Base-by-base conservation (phyloP, 2,888 invertebrate genomes). In the Trachelus stipa region DNA sequence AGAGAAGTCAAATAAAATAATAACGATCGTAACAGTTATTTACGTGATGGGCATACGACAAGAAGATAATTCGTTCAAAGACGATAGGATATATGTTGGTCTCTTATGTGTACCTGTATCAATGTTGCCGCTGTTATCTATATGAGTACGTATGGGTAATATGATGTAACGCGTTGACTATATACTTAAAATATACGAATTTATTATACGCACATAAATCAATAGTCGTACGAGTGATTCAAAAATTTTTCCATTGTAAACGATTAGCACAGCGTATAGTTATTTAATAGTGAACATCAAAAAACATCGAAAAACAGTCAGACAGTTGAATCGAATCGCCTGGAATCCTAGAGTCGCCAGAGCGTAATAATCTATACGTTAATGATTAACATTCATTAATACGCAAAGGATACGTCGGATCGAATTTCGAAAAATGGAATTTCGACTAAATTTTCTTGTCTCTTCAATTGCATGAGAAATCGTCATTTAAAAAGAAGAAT, bases 281-380 rank as follows among this genome's bases (percentile, higher is more conserved):
- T 71, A 71, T 56, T 56, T 85, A 85, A 85, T 87, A 87, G 85
- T 87, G 85, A 88, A 87, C 85, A 88, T 89, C 23, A 87, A 85
- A 88, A 85, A 87, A 88, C 88, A 88, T 86, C 81, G 82, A 88
- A 85, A 81, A 88, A 89, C 87, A 88, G 88, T 88, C 87, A 86
- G 85, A 87, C 77, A 83, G 74, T 23, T 56, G 23, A 56, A 56
- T 56, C 82, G 74, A 73, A 80, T 81, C 73, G 77, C 75, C 80
- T 79, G 73, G 34, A 56, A 56, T 56, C 80, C 73, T 76, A 81
- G 71, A 35, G 74, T 71, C 71, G 30, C 11, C 23, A 23, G 56
- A 23, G 56, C 56, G 9, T 56, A 56, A 56, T 23, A 56, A 23
- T 23, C 56, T 56, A 56, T 23, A 56, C 23, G 56, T 56, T 56